phyloP scores from a whole-genome alignment of 2,113 vertebrate species.

The Hippoglossus stenolepis region DNA sequence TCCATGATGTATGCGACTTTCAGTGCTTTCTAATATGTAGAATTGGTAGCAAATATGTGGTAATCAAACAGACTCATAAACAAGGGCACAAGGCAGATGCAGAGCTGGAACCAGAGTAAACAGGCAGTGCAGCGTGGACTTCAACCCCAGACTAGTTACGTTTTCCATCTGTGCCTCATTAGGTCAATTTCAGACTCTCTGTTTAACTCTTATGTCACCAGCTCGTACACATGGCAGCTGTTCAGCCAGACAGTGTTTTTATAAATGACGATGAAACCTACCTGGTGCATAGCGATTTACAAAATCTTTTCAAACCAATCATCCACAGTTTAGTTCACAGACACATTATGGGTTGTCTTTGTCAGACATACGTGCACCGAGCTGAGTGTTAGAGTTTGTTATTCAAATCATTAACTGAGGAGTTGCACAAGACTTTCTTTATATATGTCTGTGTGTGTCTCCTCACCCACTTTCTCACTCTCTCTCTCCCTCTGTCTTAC shows the following conservation, averaged over 20 bases:
- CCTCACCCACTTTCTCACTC: neutral
- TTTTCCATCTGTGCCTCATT: slow-evolving; percentile 52
- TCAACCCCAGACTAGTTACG: neutral
- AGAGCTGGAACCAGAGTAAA: slow-evolving; percentile 23
- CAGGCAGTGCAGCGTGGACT: slow-evolving; percentile 31
- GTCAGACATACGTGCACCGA: slow-evolving; percentile 18
- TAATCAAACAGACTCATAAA: neutral
- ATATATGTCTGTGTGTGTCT: neutral
- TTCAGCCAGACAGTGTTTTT: slow-evolving; percentile 13
- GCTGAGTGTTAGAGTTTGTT: slow-evolving; percentile 18
- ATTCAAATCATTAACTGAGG: slow-evolving; percentile 9
- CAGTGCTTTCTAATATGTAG: neutral
- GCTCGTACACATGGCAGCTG: slow-evolving; percentile 48
- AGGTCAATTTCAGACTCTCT: slow-evolving; percentile 18
- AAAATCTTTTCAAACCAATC: slow-evolving; percentile 47
- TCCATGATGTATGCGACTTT: neutral
- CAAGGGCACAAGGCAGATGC: neutral
- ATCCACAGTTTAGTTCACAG: slow-evolving; percentile 19
- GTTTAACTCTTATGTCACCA: slow-evolving; percentile 39
- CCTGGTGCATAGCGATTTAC: slow-evolving; percentile 25
- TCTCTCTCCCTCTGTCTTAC: neutral
- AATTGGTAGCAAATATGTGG: neutral
- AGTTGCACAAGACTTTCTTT: neutral
- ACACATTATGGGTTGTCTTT: slow-evolving; percentile 21
- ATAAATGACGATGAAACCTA: slow-evolving; percentile 30